These are phyloP conservation scores for Patella caerulea DNA, from an alignment of 2,888 invertebrate genomes.

Conservation along the genomic window DNA sequence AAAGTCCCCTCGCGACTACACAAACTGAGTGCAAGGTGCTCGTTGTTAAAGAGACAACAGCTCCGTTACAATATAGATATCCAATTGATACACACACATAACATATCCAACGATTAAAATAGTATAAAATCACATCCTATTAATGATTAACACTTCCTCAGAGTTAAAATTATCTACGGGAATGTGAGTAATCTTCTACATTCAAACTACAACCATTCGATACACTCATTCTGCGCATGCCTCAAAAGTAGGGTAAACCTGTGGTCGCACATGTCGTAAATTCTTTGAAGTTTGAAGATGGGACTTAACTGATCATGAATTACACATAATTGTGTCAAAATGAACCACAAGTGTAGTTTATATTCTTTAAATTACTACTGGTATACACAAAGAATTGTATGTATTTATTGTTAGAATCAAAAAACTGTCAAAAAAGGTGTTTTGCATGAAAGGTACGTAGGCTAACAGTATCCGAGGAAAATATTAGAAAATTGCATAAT, in stretches of 20 bases:
- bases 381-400: no score
- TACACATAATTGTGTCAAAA: no score
- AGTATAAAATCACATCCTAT: conserved; percentile 15
- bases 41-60: conserved; percentile 14
- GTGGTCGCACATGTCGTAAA: conserved; percentile 2
- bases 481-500: no score
- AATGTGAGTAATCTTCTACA: conserved; percentile 30
- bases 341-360: no score
- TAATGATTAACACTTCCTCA: conserved; percentile 27
- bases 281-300: background rate
- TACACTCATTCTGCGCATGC: conserved; percentile 40
- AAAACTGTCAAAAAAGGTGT: no score
- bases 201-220: conserved; percentile 46
- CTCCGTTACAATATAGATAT: conserved; percentile 3
- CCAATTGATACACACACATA: conserved; percentile 23
- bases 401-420: no score
- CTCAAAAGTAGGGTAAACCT: background rate
- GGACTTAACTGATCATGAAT: background rate
- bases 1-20: background rate
- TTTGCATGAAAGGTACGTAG: no score
- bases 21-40: conserved; percentile 1
- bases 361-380: no score
- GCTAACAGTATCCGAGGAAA: no score
- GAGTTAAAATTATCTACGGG: conserved; percentile 36
- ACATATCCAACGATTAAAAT: conserved; percentile 14